Conservation (phyloP, 2,113 vertebrate genomes). For the Labeo catla region DNA sequence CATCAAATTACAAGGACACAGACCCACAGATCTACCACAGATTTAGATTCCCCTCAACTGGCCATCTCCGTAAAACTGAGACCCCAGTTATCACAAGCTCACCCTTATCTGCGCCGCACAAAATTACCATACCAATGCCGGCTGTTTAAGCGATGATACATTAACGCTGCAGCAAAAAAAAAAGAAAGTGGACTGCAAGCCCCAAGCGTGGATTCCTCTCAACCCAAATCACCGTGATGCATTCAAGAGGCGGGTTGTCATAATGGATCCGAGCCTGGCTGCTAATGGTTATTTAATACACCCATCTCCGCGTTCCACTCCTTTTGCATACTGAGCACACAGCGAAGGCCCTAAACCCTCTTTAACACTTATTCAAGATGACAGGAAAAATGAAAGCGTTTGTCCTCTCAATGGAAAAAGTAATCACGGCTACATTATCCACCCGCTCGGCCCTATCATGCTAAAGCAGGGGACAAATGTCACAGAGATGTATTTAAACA, state of each 20-base stretch:
- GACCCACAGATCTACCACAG: not conserved
- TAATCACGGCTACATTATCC: conserved; percentile 95
- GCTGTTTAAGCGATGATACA: conserved; percentile 72
- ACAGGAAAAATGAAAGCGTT: conserved; percentile 97
- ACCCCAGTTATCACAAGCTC: conserved; percentile 65
- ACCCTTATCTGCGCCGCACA: conserved; percentile 85
- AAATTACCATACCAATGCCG: conserved; percentile 87
- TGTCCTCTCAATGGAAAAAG: conserved; percentile 93
- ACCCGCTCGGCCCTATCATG: conserved; percentile 88
- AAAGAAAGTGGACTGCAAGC: conserved; percentile 54
- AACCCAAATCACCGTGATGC: conserved; percentile 88
- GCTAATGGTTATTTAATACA: conserved; percentile 93
- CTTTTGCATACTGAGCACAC: conserved; percentile 81
- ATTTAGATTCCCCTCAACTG: not conserved
- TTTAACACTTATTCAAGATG: conserved; percentile 90
- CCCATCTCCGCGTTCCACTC: conserved; percentile 89
- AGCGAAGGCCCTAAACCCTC: conserved; percentile 51
- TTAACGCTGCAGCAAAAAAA: conserved; percentile 61
- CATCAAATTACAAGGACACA: conserved; percentile 8
- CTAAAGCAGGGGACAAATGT: conserved; percentile 93
- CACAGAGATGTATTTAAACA: conserved; percentile 94
- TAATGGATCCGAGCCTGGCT: conserved; percentile 81
- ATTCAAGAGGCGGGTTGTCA: conserved; percentile 82
- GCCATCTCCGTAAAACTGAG: conserved; percentile 72
- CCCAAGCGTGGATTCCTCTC: conserved; percentile 77